Evolutionary conservation across 2,797 vertebrate species (phyloP).

Genomic region (Malurus splendens): DNA sequence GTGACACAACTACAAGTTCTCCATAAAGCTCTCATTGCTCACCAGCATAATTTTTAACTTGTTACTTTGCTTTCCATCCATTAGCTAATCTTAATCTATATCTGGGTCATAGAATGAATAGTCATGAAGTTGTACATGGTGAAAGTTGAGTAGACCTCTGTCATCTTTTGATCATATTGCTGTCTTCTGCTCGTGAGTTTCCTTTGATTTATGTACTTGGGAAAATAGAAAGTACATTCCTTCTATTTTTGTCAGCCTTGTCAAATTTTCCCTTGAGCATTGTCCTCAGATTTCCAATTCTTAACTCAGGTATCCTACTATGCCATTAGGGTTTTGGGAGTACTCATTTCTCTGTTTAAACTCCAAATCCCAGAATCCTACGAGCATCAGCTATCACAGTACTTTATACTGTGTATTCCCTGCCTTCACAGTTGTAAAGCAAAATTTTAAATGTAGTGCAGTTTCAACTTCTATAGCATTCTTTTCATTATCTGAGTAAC

Average conservation of each 20-base stretch:
- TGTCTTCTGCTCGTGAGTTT: neutral
- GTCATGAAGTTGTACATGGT: neutral
- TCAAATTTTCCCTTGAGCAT: neutral
- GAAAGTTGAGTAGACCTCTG: neutral
- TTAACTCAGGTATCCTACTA: neutral
- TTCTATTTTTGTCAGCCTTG: neutral
- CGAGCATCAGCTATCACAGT: accelerated
- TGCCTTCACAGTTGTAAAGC: neutral
- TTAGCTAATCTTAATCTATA: neutral
- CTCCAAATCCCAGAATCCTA: neutral
- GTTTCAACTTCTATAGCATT: neutral
- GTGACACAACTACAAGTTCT: neutral
- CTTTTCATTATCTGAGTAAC: neutral
- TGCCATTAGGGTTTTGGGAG: neutral
- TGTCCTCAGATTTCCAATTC: neutral
- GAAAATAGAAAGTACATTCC: neutral
- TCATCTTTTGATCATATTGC: neutral
- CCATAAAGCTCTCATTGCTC: neutral
- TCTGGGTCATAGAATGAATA: neutral
- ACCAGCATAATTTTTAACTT: neutral
- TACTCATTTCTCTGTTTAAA: neutral
- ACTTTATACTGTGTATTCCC: neutral
- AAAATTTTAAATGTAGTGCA: neutral
- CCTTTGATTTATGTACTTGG: neutral
- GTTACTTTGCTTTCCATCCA: neutral